A percentile compares a stretch with the other conserved stretches of the same genome.
phyloP scores from a whole-genome alignment of 2,888 invertebrate species.

The Pogonocherus hispidulus region DNA sequence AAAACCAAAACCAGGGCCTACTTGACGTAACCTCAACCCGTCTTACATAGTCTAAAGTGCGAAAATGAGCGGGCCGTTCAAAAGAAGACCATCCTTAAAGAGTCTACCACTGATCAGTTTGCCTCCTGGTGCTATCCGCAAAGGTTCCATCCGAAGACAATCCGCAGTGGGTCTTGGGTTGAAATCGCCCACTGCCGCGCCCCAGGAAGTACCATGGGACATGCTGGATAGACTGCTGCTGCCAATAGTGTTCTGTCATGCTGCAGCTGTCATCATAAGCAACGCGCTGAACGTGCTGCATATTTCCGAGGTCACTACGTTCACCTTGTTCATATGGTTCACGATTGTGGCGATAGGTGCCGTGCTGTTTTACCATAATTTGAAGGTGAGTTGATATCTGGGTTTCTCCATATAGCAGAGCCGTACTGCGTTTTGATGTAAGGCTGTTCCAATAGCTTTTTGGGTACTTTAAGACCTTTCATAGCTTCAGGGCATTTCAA shows the following conservation, averaged over 20 bases:
- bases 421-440: too few relatives aligned
- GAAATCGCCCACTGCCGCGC: constrained; percentile 70
- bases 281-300: constrained; percentile 79
- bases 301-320: constrained; percentile 82
- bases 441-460: too few relatives aligned
- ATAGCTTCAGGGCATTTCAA: too few relatives aligned
- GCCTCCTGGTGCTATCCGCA: constrained; percentile 69
- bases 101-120: constrained; percentile 59
- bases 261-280: constrained; percentile 82
- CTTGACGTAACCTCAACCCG: neutral
- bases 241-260: constrained; percentile 85
- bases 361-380: constrained; percentile 86
- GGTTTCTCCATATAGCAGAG: too few relatives aligned
- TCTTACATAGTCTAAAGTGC: neutral
- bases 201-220: constrained; percentile 79
- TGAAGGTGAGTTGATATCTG: constrained; percentile 84
- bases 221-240: constrained; percentile 81
- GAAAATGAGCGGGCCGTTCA: constrained; percentile 67
- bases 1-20: too few relatives aligned
- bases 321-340: constrained; percentile 85
- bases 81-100: constrained; percentile 66
- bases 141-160: constrained; percentile 56
- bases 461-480: too few relatives aligned
- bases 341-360: constrained; percentile 81
- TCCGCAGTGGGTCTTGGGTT: constrained; percentile 64